A percentile compares a stretch with the other conserved stretches of the same genome.
These are phyloP conservation scores for Oreohelix idahoensis DNA, from an alignment of 1,140 invertebrate genomes.

Conservation along the genomic window DNA sequence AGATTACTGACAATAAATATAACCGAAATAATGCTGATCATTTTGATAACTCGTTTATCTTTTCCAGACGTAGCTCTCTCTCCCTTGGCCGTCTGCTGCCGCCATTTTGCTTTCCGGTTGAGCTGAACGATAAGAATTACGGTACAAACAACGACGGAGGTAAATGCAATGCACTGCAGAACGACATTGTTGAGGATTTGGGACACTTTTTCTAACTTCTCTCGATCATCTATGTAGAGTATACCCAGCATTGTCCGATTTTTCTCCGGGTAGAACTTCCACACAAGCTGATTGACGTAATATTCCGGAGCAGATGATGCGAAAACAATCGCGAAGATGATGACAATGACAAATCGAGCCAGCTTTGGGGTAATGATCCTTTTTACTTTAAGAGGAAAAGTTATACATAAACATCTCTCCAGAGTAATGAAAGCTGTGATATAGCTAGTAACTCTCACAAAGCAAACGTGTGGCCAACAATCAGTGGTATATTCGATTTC, in stretches of 20 bases:
- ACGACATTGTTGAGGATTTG: neutral
- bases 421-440: no score
- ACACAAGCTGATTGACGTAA: no score
- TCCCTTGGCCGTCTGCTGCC: neutral
- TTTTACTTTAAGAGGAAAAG: neutral
- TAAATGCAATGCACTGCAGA: neutral
- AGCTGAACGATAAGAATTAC: neutral
- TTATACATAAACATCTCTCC: no score
- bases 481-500: neutral
- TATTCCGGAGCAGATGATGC: neutral
- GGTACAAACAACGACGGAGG: neutral
- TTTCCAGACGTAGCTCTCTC: neutral
- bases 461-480: slow-evolving; percentile 13
- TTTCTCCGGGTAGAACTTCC: no score
- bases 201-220: neutral
- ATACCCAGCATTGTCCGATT: neutral
- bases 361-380: neutral
- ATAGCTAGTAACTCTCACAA: no score
- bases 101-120: neutral
- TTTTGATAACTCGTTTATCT: slow-evolving; percentile 11
- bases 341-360: neutral
- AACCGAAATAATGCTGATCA: neutral
- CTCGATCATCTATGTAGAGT: neutral
- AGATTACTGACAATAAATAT: neutral
- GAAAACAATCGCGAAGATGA: neutral